phyloP scores from a whole-genome alignment of 2,888 invertebrate genomes.

The Microctonus hyperodae region DNA sequence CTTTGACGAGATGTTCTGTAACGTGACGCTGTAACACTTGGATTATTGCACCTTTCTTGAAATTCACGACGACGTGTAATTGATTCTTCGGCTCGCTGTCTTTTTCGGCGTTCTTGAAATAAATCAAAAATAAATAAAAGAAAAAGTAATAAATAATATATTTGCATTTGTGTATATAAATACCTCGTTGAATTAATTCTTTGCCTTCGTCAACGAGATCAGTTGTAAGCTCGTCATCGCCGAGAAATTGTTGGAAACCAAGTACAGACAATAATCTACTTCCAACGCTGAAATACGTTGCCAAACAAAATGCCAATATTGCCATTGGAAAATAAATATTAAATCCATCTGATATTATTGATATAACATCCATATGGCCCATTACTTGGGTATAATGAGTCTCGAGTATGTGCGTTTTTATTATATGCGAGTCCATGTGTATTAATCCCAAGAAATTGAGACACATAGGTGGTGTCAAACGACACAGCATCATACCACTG shows the following conservation, averaged over 20 bases:
- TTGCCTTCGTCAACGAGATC: slow-evolving; percentile 94
- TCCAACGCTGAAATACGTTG: slow-evolving; percentile 94
- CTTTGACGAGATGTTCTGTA: slow-evolving; percentile 63
- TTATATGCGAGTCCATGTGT: slow-evolving; percentile 97
- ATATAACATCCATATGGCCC: slow-evolving; percentile 99
- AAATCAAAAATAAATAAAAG: background rate
- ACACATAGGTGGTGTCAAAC: slow-evolving; percentile 97
- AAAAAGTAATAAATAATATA: background rate
- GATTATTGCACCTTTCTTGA: slow-evolving; percentile 70
- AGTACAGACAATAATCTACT: slow-evolving; percentile 87
- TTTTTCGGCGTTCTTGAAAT: slow-evolving; percentile 76
- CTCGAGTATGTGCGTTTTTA: slow-evolving; percentile 79
- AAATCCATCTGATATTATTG: slow-evolving; percentile 96
- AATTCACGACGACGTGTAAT: slow-evolving; percentile 77
- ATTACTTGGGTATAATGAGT: slow-evolving; percentile 97
- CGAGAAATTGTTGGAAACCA: slow-evolving; percentile 97
- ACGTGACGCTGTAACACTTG: slow-evolving; percentile 57
- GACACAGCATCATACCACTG: slow-evolving; percentile 97
- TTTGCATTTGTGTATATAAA: background rate
- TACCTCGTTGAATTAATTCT: slow-evolving; percentile 89
- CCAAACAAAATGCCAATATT: slow-evolving; percentile 89
- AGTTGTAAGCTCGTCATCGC: slow-evolving; percentile 90
- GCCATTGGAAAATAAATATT: slow-evolving; percentile 99
- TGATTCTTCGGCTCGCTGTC: slow-evolving; percentile 83
- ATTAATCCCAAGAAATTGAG: slow-evolving; percentile 97